Percentiles rank a stretch among this genome's conserved stretches.
These are phyloP conservation scores for Setophaga kirtlandii DNA, from an alignment of 2,113 vertebrate genomes.

Conservation along the genomic window DNA sequence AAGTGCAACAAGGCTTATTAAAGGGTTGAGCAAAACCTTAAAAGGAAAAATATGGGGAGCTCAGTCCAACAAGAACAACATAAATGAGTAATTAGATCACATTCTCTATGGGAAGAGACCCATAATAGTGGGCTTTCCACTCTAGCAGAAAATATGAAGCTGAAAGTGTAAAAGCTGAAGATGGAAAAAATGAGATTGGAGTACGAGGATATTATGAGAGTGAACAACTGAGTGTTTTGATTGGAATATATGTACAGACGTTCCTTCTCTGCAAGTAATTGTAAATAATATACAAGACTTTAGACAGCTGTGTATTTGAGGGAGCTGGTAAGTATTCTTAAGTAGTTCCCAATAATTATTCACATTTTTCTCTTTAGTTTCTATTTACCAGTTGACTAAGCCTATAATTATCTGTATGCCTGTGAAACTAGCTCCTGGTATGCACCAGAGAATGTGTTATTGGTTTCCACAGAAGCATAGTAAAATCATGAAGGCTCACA, in stretches of 20 bases:
- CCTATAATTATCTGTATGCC: not conserved
- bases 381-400: constrained; percentile 28
- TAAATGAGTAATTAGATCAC: not conserved
- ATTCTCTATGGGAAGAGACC: not conserved
- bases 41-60: not conserved
- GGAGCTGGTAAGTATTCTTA: not conserved
- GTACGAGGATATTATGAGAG: not conserved
- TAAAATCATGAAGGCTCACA: not conserved
- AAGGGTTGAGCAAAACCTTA: not conserved
- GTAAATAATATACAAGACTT: not conserved
- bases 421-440: not conserved
- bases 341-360: not conserved
- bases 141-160: not conserved
- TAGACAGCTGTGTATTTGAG: not conserved
- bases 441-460: not conserved
- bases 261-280: not conserved
- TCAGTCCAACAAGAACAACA: not conserved
- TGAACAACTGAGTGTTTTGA: not conserved
- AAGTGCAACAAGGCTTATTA: not conserved
- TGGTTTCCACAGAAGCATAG: not conserved
- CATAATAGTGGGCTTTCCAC: not conserved
- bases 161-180: not conserved
- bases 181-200: not conserved
- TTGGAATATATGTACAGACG: not conserved
- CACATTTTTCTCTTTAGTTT: constrained; percentile 12